Evolutionary conservation across 2,797 vertebrate genomes (phyloP).

Genomic region (Onychomys torridus): DNA sequence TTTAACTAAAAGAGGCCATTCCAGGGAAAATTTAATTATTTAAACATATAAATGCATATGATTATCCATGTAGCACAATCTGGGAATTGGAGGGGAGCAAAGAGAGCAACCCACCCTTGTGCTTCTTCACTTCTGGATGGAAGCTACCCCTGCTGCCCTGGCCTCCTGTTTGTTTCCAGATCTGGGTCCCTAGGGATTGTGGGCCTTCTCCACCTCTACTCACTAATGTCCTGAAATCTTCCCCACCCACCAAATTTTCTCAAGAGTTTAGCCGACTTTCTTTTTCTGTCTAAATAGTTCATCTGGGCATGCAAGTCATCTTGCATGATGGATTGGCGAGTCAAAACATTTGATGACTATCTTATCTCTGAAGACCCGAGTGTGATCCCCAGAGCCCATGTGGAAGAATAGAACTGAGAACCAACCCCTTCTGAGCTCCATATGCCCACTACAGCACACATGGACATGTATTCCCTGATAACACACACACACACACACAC

Average conservation of each 20-base stretch:
- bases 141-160: neutral
- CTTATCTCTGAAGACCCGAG: neutral
- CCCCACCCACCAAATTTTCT: neutral
- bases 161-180: neutral
- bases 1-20: neutral
- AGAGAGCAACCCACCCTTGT: neutral
- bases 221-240: neutral
- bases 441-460: neutral
- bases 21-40: slow-evolving; percentile 12
- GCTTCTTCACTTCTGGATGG: neutral
- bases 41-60: neutral
- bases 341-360: too few species aligned
- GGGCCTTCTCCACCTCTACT: neutral
- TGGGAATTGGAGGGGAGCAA: neutral
- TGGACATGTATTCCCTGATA: neutral
- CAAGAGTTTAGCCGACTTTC: neutral
- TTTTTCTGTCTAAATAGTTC: neutral
- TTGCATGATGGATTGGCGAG: neutral
- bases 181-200: neutral
- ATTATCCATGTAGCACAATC: neutral
- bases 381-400: neutral
- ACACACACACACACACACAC: neutral
- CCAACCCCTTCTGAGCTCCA: neutral
- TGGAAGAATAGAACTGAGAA: neutral
- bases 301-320: neutral